Evolutionary conservation across 2,797 vertebrate genomes (phyloP).

Genomic region (Coracias cyanogaster): DNA sequence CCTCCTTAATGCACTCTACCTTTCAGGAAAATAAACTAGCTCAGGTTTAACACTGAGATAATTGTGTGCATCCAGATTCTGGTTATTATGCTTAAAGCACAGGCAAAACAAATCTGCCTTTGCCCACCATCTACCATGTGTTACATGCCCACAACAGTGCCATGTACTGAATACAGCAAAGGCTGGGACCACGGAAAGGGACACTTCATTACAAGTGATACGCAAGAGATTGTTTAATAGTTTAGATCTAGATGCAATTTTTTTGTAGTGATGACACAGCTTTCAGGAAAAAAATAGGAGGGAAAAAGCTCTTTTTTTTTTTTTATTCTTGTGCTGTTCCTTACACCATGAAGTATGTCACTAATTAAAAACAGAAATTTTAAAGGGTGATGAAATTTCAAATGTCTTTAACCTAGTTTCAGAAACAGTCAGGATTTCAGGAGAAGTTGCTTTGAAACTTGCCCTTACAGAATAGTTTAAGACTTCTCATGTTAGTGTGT

Average conservation of each 20-base stretch:
- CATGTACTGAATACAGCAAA: neutral
- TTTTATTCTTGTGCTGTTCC: neutral
- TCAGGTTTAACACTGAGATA: neutral
- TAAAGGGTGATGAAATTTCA: neutral
- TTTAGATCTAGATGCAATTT: neutral
- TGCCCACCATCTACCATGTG: neutral
- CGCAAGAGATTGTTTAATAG: neutral
- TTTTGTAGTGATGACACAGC: neutral
- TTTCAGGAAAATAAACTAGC: neutral
- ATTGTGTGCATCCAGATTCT: neutral
- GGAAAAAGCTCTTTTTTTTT: accelerated
- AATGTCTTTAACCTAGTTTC: neutral
- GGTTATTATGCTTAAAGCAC: neutral
- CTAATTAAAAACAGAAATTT: neutral
- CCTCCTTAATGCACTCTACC: neutral
- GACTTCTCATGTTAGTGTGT: neutral
- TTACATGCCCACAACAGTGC: neutral
- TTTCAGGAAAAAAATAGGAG: neutral
- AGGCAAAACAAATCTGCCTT: neutral
- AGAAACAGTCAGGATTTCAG: neutral
- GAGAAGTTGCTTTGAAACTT: neutral
- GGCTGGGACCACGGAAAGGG: neutral
- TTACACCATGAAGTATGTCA: neutral
- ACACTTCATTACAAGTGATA: neutral
- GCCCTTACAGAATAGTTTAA: neutral